phyloP scores from a whole-genome alignment of 1,140 invertebrate species.

The Babylonia areolata region DNA sequence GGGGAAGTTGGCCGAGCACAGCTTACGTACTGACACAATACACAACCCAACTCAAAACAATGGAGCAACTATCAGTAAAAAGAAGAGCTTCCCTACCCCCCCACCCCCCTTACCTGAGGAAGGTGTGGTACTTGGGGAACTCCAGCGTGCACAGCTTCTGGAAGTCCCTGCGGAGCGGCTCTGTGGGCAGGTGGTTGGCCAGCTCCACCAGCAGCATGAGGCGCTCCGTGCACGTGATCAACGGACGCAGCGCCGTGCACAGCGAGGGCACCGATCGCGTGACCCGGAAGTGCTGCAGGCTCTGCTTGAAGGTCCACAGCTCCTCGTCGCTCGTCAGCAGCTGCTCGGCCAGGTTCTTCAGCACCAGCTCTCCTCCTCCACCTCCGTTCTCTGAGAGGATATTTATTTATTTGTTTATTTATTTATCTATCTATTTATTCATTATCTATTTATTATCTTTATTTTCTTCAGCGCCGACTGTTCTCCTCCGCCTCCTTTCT shows the following conservation, averaged over 20 bases:
- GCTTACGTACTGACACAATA: no score
- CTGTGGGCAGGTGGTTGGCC: conserved; percentile 56
- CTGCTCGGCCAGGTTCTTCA: conserved; percentile 62
- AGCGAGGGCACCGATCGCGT: conserved; percentile 61
- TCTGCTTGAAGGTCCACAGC: conserved; percentile 60
- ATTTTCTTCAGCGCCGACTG: background rate
- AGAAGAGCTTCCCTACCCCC: no score
- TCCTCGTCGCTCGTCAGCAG: conserved; percentile 62
- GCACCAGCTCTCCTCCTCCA: conserved; percentile 51
- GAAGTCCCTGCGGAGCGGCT: conserved; percentile 63
- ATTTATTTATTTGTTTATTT: no score
- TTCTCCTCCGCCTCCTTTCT: background rate
- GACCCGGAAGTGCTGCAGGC: conserved; percentile 63
- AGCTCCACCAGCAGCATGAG: conserved; percentile 66
- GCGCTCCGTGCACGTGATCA: conserved; percentile 67
- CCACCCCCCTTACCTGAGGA: no score
- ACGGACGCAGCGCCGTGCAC: conserved; percentile 58
- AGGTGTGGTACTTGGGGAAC: conserved; percentile 64
- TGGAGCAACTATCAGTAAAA: no score
- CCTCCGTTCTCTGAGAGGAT: background rate
- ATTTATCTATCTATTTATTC: no score
- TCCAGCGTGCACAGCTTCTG: conserved; percentile 64
- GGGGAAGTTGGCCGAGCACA: no score
- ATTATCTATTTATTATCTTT: no score
- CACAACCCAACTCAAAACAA: no score